Evolutionary conservation across 2,797 vertebrate species (phyloP), one percentile per base, ranked within the genome.

Genomic region (Aulostomus chinensis): DNA sequence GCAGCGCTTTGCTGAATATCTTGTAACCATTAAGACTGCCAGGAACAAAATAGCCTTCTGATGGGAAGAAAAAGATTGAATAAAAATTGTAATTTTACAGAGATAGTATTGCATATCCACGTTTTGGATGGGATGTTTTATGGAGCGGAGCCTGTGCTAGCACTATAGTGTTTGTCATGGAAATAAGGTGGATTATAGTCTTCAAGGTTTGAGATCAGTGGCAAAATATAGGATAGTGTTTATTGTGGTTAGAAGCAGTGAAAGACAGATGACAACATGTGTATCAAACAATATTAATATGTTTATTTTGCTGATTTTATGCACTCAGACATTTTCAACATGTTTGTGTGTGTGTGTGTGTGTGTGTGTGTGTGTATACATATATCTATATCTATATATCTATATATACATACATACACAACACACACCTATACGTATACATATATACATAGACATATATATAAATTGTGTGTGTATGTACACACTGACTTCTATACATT

Each of bases 41-140:
- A 83, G 79, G 78, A 86, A 83, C 81, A 87, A 89, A 91, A 89
- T 78, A 84, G 79, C 72, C 75, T 84, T 85, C 85, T 81, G 84
- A 86, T 78, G 77, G 86, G 78, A 59, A 81, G 80, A 76, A 76
- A 88, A 84, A 87, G 80, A 91, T 90, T 91, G 89, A 91, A 92
- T 91, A 92, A 91, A 92, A 91, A 91, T 90, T 73, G 88, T 90
- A 67, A 85, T 92, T 88, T 83, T 66, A 49, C 34, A 32, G 68
- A 67, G 67, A 79, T 78, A 72, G 57, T 54, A 80, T 86, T 81
- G 73, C 76, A 83, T 86, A 85, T 80, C 77, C 67, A 81, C 76
- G 61, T 79, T 28, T 79, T 58, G 66, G 74, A 81, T 81, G 40
- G 76, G 46, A 71, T 65, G 65, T 78, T 86, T 89, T 83, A 81